These are phyloP conservation scores for Thumatha senex DNA, from an alignment of 2,888 invertebrate species.

Conservation along the genomic window DNA sequence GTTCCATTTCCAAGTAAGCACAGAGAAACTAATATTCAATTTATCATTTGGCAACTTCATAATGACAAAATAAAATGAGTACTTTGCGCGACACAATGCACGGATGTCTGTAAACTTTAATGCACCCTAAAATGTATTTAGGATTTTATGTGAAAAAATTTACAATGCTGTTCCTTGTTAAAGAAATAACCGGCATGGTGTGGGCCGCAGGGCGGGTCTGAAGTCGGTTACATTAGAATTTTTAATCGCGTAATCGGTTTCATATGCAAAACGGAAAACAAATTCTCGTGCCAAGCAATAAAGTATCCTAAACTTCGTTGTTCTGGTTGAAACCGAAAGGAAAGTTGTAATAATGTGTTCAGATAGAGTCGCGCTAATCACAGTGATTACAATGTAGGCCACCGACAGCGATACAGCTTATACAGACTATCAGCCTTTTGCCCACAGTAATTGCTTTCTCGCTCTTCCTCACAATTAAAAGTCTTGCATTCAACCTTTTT, in stretches of 20 bases:
- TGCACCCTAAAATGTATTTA: constrained; percentile 14
- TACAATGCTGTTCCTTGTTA: constrained; percentile 15
- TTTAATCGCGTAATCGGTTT: constrained; percentile 29
- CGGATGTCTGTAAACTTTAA: constrained; percentile 5
- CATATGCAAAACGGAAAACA: constrained; percentile 20
- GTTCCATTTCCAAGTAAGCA: constrained; percentile 26
- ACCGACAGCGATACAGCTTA: constrained; percentile 24
- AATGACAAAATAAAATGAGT: constrained; percentile 12
- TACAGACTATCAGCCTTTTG: constrained; percentile 8
- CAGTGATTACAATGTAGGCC: constrained; percentile 49
- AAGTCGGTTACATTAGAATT: constrained; percentile 28
- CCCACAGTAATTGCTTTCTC: constrained; percentile 32
- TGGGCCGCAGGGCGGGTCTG: constrained; percentile 22
- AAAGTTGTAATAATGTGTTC: constrained; percentile 26
- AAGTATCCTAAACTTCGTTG: constrained; percentile 19
- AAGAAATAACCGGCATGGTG: constrained; percentile 18
- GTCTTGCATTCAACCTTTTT: constrained; percentile 5
- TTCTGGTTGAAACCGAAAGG: constrained; percentile 29
- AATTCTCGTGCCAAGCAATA: constrained; percentile 29
- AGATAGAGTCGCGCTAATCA: constrained; percentile 41
- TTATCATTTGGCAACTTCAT: constrained; percentile 20
- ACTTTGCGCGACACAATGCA: constrained; percentile 2
- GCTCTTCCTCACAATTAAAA: constrained; percentile 27
- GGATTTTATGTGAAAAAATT: constrained; percentile 21
- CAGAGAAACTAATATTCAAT: constrained; percentile 30